Conservation (phyloP, 2,113 vertebrate genomes). For the Chionomys nivalis region DNA sequence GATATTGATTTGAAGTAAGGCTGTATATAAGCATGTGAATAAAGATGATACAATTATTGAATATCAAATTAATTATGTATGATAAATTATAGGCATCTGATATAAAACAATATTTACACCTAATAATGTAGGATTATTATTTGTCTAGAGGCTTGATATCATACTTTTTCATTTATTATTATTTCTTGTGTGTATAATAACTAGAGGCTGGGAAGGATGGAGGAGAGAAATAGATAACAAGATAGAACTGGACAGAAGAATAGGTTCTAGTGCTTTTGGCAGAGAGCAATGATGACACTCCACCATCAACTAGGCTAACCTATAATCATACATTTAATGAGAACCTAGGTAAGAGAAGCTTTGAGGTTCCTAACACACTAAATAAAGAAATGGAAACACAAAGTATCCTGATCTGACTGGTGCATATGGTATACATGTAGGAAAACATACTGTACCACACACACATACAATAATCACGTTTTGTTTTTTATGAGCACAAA, state of each 20-base stretch:
- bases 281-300: not conserved
- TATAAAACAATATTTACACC: not conserved
- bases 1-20: not conserved
- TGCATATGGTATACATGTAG: not conserved
- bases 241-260: not conserved
- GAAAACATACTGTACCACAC: not conserved
- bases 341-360: not conserved
- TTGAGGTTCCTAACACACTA: not conserved
- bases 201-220: not conserved
- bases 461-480: not conserved
- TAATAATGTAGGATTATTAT: not conserved
- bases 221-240: not conserved
- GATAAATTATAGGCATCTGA: not conserved
- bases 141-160: not conserved
- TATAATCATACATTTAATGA: not conserved
- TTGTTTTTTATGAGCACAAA: not conserved
- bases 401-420: not conserved
- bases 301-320: not conserved
- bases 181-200: not conserved
- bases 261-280: not conserved
- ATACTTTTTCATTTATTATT: not conserved
- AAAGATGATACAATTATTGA: not conserved
- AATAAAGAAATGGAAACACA: not conserved
- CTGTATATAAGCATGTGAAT: not conserved
- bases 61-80: not conserved